Evolutionary conservation across 1,140 invertebrate species (phyloP).

Genomic region (Campoletis sonorensis): DNA sequence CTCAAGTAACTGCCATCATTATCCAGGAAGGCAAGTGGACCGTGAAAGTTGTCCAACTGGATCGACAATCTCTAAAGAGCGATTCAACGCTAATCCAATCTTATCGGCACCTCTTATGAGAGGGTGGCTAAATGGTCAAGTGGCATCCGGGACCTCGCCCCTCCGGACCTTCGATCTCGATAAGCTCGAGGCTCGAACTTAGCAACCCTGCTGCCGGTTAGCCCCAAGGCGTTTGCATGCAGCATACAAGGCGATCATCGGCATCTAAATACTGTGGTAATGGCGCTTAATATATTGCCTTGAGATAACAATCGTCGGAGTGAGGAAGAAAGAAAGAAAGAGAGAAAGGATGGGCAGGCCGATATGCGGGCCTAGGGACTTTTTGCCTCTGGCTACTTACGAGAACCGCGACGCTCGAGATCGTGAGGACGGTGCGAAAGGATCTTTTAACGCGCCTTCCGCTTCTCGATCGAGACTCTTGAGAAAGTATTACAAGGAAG

Average conservation of each 20-base stretch:
- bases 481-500: constrained; percentile 7
- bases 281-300: constrained; percentile 52
- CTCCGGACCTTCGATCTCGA: constrained; percentile 49
- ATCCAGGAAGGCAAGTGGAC: too few relatives aligned
- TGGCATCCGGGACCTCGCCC: constrained; percentile 36
- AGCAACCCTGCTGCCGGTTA: constrained; percentile 5
- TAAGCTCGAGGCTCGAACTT: constrained; percentile 39
- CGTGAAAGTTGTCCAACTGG: too few relatives aligned
- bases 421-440: constrained; percentile 26
- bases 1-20: too few relatives aligned
- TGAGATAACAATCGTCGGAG: constrained; percentile 50
- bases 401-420: neutral
- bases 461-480: neutral
- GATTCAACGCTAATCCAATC: constrained; percentile 20
- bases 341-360: constrained; percentile 18
- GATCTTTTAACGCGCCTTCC: constrained; percentile 12
- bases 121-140: constrained; percentile 8
- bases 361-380: constrained; percentile 47
- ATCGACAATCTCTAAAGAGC: neutral
- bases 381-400: constrained; percentile 30
- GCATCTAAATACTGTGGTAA: constrained; percentile 53
- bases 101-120: constrained; percentile 11
- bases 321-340: constrained; percentile 35
- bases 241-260: constrained; percentile 24
- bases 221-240: constrained; percentile 11